These are phyloP conservation scores for Drosophila arizonae DNA, from an alignment of 1,140 invertebrate species.

Conservation along the genomic window DNA sequence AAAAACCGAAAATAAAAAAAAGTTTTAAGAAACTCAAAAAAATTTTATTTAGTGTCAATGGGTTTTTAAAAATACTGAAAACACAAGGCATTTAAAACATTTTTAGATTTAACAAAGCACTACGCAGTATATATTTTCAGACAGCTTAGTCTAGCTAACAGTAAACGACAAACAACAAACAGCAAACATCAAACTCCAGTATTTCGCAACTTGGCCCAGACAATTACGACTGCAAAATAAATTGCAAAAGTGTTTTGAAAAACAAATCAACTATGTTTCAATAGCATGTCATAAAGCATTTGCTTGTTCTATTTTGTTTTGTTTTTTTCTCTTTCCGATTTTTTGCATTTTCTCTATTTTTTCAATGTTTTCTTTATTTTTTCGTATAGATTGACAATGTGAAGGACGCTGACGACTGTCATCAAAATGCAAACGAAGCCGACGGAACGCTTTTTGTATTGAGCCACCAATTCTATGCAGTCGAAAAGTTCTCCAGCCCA, in stretches of 20 bases:
- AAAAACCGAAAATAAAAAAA: too few relatives aligned
- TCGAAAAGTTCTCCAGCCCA: constrained; percentile 37
- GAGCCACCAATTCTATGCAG: constrained; percentile 49
- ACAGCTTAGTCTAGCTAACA: constrained; percentile 6
- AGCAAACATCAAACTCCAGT: constrained; percentile 46
- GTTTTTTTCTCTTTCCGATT: constrained; percentile 4
- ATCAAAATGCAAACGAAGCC: constrained; percentile 81
- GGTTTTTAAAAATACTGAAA: too few relatives aligned
- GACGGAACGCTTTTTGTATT: constrained; percentile 62
- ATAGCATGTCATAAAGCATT: constrained; percentile 80
- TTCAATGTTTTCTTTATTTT: constrained; percentile 1
- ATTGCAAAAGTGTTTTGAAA: constrained; percentile 40
- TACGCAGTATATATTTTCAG: too few relatives aligned
- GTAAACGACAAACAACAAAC: constrained; percentile 1
- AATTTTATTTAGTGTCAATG: too few relatives aligned
- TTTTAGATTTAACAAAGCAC: too few relatives aligned
- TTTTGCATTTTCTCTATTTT: not conserved
- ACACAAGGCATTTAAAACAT: too few relatives aligned
- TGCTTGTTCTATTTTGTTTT: constrained; percentile 16
- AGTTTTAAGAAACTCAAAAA: too few relatives aligned
- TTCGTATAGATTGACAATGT: constrained; percentile 27
- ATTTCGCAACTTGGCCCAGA: constrained; percentile 34
- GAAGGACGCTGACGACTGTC: constrained; percentile 59
- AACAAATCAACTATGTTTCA: constrained; percentile 75
- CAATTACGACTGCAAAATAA: constrained; percentile 49